Percentiles rank a stretch among this genome's conserved stretches.
phyloP scores from a whole-genome alignment of 2,113 vertebrate genomes.

The Coturnix japonica region DNA sequence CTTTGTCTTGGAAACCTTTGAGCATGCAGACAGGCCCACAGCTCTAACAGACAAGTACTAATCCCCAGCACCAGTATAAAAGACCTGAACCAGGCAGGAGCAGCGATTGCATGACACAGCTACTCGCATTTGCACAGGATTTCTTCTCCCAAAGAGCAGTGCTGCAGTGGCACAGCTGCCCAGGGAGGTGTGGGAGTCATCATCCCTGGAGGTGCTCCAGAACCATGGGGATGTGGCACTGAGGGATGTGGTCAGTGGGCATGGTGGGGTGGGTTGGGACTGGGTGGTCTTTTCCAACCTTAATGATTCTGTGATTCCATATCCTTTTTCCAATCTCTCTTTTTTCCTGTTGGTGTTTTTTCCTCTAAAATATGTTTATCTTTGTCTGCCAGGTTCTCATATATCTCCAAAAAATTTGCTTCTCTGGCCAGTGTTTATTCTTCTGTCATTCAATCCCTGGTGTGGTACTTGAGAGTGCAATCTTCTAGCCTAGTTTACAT shows the following conservation, averaged over 20 bases:
- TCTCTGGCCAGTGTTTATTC: slow-evolving; percentile 21
- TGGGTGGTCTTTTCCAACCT: too few relatives aligned
- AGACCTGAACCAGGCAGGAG: neutral
- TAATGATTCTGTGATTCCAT: too few relatives aligned
- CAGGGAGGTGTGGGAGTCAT: too few relatives aligned
- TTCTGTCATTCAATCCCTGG: slow-evolving; percentile 62
- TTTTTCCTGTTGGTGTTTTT: neutral
- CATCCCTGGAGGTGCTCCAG: too few relatives aligned
- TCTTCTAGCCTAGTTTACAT: slow-evolving; percentile 68
- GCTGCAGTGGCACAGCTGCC: too few relatives aligned
- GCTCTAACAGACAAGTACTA: neutral
- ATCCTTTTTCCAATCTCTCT: neutral
- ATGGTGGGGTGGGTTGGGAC: too few relatives aligned
- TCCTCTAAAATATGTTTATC: neutral
- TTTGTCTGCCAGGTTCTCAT: neutral
- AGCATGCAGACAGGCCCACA: neutral
- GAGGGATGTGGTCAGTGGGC: too few relatives aligned
- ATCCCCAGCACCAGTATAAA: neutral
- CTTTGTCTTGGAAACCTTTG: neutral
- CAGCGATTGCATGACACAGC: neutral
- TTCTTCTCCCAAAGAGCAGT: too few relatives aligned
- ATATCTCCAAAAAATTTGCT: slow-evolving; percentile 33
- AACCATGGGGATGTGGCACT: too few relatives aligned
- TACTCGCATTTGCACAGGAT: neutral
- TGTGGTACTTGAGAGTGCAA: slow-evolving; percentile 63